Evolutionary conservation across 2,797 vertebrate genomes (phyloP).

Genomic region (Onychomys arenicola): DNA sequence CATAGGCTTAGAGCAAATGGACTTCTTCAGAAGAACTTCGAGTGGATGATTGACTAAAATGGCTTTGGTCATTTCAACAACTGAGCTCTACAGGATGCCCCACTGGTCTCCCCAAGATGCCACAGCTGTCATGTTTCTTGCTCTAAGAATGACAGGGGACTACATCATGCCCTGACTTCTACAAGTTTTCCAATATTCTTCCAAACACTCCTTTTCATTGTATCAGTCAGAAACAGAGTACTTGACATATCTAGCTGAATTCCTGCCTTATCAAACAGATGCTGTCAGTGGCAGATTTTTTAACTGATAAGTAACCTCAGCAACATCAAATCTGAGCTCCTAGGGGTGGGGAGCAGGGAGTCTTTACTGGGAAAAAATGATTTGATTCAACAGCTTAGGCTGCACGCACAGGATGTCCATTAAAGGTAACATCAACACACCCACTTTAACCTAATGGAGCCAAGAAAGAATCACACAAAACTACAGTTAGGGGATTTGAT

Average conservation of each 20-base stretch:
- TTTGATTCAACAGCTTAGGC: background rate
- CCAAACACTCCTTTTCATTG: background rate
- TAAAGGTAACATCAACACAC: background rate
- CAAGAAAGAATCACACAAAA: conserved; percentile 3
- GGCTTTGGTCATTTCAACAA: background rate
- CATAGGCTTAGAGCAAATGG: conserved; percentile 39
- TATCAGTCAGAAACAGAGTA: conserved; percentile 12
- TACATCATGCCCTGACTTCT: background rate
- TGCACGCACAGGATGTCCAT: background rate
- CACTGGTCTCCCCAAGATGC: background rate
- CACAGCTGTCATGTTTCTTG: background rate
- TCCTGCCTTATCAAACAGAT: background rate
- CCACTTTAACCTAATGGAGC: background rate
- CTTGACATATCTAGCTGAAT: background rate
- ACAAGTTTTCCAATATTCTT: background rate
- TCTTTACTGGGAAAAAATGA: background rate
- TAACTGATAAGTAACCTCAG: background rate
- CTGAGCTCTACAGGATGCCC: background rate
- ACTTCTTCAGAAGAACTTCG: background rate
- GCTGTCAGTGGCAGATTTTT: background rate
- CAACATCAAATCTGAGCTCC: background rate
- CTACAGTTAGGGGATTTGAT: background rate
- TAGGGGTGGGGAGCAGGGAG: background rate
- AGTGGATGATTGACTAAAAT: background rate
- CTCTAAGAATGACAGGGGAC: background rate